Evolutionary conservation across 2,797 vertebrate species (phyloP), one percentile per base, ranked within the genome.

Genomic region (Carapus acus): DNA sequence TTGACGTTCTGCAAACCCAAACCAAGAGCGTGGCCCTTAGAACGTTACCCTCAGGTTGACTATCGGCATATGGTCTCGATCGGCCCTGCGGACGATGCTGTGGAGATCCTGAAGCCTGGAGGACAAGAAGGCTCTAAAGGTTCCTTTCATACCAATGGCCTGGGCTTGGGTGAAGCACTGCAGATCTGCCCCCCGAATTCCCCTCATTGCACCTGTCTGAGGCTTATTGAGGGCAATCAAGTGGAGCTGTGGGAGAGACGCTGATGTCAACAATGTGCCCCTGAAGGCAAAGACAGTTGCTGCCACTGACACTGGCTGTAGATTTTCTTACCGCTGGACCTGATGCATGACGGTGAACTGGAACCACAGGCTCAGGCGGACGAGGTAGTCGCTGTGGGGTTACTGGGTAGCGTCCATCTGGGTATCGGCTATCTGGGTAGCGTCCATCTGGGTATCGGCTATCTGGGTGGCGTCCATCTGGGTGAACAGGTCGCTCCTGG

Each of bases 91-190:
- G 54, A 98, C 94, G 0, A 98, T 91, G 74, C 92, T 96, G 65
- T 93, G 86, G 27, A 98, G 89, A 40, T 98, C 94, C 70, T 98
- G 94, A 6, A 97, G 86, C 48, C 77, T 85, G 0, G 94, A 91
- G 8, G 94, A 96, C 37, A 98, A 85, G 87, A 97, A 97, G 36
- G 93, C 94, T 0, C 94, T 86, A 90, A 93, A 98, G 0, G 94
- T 98, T 50, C 94, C 94, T 0, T 85, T 79, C 73, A 97, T 79
- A 16, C 94, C 93, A 0, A 88, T 86, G 11, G 90, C 89, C 38
- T 92, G 88, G 8, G 94, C 94, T 79, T 98, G 92, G 67, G 87
- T 90, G 84, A 94, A 98, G 80, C 94, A 97, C 82, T 91, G 79
- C 77, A 90, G 90, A 53, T 97, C 94, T 0, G 88, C 92, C 0